Percentiles rank a stretch among this genome's conserved stretches.
Conservation (phyloP, 2,888 invertebrate genomes). For the Balanococcus diminutus region DNA sequence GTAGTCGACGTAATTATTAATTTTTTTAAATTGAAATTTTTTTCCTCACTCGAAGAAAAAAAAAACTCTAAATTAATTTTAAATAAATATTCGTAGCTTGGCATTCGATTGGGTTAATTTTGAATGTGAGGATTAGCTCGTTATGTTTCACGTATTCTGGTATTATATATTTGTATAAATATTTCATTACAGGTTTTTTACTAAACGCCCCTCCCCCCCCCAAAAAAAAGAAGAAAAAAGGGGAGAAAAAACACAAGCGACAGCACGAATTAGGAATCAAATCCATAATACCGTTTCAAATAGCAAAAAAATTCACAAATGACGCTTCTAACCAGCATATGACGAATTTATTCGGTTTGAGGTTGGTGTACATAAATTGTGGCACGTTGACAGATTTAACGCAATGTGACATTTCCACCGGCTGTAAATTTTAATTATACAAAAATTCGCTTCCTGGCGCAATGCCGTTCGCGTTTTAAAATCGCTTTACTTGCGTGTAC, state of each 20-base stretch:
- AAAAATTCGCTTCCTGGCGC: conserved; percentile 2
- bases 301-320: not conserved
- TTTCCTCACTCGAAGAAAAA: no score
- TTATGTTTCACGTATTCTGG: no score
- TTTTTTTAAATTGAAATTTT: not conserved
- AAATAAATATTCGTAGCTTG: no score
- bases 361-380: not conserved
- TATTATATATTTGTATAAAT: no score
- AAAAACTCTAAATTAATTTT: no score
- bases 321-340: not conserved
- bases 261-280: not conserved
- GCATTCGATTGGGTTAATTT: no score
- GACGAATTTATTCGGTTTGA: not conserved
- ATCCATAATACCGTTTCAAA: not conserved
- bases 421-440: conserved; percentile 23
- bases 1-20: not conserved
- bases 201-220: no score
- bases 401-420: not conserved
- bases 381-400: not conserved
- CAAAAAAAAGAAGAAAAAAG: no score
- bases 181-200: no score
- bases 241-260: no score
- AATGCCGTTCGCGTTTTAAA: not conserved
- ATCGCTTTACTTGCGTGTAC: conserved; percentile 17
- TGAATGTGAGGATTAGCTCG: no score